Evolutionary conservation across 2,113 vertebrate species (phyloP).

Genomic region (Bos indicus): DNA sequence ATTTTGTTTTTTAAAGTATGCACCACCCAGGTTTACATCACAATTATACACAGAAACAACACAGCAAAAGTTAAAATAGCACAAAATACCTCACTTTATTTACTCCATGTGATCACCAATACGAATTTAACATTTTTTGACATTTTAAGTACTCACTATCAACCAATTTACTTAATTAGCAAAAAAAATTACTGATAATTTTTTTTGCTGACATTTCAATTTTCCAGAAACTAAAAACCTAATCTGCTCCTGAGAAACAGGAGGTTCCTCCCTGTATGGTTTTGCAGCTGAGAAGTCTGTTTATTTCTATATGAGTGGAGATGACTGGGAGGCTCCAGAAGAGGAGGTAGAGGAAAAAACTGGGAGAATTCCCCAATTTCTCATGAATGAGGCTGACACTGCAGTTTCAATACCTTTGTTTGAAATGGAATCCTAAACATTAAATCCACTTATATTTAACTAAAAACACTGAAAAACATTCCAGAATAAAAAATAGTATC

Average conservation of each 20-base stretch:
- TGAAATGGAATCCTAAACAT: not conserved
- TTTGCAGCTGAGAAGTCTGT: not conserved
- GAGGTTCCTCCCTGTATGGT: not conserved
- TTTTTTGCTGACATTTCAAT: not conserved
- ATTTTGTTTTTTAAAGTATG: not conserved
- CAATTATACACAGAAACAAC: not conserved
- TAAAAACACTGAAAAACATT: not conserved
- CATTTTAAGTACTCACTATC: not conserved
- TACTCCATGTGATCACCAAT: not conserved
- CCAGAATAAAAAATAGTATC: not conserved
- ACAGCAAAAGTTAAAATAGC: not conserved
- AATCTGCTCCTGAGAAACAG: not conserved
- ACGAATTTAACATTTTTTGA: not conserved
- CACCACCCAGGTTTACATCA: not conserved
- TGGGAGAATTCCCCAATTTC: not conserved
- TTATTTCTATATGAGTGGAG: not conserved
- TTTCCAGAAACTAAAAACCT: slow-evolving; percentile 4
- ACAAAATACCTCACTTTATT: not conserved
- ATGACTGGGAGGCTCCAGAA: not conserved
- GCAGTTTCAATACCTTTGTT: not conserved
- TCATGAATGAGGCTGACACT: not conserved
- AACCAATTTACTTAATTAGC: not conserved
- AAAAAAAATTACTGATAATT: not conserved
- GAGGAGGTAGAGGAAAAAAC: not conserved
- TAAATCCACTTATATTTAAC: not conserved